A percentile compares a stretch with the other conserved stretches of the same genome.
phyloP scores from a whole-genome alignment of 2,113 vertebrate species.

The Pomatostomus ruficeps region DNA sequence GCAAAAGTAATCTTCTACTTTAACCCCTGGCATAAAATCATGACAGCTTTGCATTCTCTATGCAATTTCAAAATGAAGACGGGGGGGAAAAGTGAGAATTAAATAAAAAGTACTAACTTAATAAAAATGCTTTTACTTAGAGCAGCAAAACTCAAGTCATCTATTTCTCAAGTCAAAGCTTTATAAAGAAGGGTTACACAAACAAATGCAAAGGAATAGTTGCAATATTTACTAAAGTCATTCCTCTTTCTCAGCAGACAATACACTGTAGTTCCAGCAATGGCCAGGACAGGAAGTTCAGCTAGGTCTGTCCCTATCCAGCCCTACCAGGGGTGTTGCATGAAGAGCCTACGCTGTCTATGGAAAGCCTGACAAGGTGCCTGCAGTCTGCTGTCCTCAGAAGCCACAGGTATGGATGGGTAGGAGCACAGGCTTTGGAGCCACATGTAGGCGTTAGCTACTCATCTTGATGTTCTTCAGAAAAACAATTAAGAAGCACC shows the following conservation, averaged over 20 bases:
- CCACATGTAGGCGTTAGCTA: too few relatives aligned
- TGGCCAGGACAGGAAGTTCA: not conserved
- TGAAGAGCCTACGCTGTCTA: accelerated
- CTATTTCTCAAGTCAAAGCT: not conserved
- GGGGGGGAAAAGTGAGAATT: not conserved
- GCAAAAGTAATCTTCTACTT: not conserved
- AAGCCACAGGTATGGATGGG: not conserved
- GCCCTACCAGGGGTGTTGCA: not conserved
- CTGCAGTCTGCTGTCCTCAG: not conserved
- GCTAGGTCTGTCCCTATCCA: not conserved
- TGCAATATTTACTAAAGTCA: not conserved
- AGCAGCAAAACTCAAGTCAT: not conserved
- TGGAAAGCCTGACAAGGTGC: not conserved
- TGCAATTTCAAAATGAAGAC: not conserved
- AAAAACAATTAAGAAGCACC: too few relatives aligned
- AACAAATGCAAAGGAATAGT: not conserved
- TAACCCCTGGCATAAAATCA: not conserved
- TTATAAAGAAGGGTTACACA: not conserved
- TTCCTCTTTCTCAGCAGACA: not conserved
- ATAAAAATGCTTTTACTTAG: not conserved
- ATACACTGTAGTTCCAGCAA: not conserved
- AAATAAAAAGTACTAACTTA: not conserved
- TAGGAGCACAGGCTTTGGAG: not conserved
- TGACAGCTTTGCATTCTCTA: not conserved
- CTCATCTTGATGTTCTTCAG: not conserved